These are phyloP conservation scores for Rutilus rutilus DNA, from an alignment of 2,113 vertebrate species.

Conservation along the genomic window DNA sequence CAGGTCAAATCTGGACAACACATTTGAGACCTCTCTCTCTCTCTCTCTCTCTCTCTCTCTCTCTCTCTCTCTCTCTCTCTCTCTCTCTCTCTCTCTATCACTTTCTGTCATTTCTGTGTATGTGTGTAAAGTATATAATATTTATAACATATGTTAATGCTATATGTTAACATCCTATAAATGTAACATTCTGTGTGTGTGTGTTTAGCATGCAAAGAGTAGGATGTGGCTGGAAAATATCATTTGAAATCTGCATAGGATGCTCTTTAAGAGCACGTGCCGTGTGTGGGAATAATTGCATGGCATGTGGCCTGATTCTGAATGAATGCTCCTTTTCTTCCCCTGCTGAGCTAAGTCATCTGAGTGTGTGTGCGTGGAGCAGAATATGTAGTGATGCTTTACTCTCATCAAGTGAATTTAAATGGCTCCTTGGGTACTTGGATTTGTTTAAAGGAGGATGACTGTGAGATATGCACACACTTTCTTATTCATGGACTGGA, in stretches of 20 bases:
- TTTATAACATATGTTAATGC: neutral
- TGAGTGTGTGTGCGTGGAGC: conserved; percentile 14
- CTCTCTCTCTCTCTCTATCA: neutral
- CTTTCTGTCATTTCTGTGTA: neutral
- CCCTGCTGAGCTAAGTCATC: conserved; percentile 7
- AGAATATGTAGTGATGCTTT: conserved; percentile 32
- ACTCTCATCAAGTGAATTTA: conserved; percentile 30
- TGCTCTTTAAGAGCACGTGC: conserved; percentile 40
- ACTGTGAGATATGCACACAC: conserved; percentile 11
- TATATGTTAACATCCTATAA: neutral
- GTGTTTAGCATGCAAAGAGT: neutral
- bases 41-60: no score
- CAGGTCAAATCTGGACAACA: neutral
- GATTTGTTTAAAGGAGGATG: conserved; percentile 6
- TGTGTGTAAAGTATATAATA: neutral
- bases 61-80: no score
- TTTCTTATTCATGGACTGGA: neutral
- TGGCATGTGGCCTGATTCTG: conserved; percentile 49
- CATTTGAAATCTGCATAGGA: conserved; percentile 13
- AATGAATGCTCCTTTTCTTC: conserved; percentile 41
- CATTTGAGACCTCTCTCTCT: no score
- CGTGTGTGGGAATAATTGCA: conserved; percentile 49
- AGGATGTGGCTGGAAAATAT: conserved; percentile 12
- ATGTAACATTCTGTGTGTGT: conserved; percentile 11
- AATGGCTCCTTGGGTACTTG: conserved; percentile 15